Evolutionary conservation across 2,888 invertebrate species (phyloP), one percentile per base, ranked within the genome.

Genomic region (Kuschelorhynchus macadamiae): DNA sequence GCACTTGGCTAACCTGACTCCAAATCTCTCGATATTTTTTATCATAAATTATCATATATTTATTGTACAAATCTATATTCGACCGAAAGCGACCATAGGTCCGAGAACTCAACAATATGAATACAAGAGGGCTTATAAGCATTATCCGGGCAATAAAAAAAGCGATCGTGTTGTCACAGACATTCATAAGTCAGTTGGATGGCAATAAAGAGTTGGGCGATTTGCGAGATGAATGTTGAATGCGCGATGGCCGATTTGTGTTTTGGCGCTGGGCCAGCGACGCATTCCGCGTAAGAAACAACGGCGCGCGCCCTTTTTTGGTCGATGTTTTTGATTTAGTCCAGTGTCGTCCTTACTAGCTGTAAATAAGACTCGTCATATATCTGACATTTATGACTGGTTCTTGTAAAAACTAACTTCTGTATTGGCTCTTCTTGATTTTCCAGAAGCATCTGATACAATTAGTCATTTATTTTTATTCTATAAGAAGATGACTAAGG

Each of bases 241-340:
- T 79, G 80, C 78, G 81, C 74, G 75, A 77, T 77, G 76, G 57
- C 50, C 81, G 81, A 82, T 82, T 82, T 82, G 82, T 82, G 82
- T 82, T 82, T 82, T 82, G 81, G 81, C 82, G 82, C 82, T 81
- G 80, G 74, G 52, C 76, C 76, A 78, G 81, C 81, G 80, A 81
- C 80, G 82, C 81, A 80, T 81, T 81, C 81, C 80, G 67, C 62
- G 67, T 56, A 62, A 57, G 67, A 50, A 52, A 49, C 41, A 56
- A 57, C 62, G 57, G 67, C 67, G 76, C 80, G 79, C 81, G 80
- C 74, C 77, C 73, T 70, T 73, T 73, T 72, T 73, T 73, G 74
- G 76, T 73, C 60, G 67, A 64, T 71, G 74, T 79, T 79, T 79
- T 78, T 77, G 73, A 71, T 47, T 36, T 41, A 32, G 11, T n/a